Percentiles rank a stretch among this genome's conserved stretches.
Conservation (phyloP, 2,888 invertebrate genomes). For the Pyrochroa serraticornis region DNA sequence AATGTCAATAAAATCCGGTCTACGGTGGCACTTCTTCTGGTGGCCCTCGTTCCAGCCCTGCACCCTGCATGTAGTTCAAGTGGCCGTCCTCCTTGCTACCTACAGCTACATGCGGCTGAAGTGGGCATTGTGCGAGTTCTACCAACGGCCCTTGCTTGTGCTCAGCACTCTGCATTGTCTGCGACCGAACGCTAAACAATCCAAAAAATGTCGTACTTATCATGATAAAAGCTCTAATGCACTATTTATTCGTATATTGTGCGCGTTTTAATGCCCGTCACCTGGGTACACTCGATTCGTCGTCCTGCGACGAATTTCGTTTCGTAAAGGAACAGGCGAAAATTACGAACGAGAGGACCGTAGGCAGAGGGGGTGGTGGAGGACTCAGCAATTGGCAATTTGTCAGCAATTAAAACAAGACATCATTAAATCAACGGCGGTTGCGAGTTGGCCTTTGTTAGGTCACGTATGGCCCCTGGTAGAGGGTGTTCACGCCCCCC, state of each 20-base stretch:
- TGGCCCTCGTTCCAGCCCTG: slow-evolving; percentile 6
- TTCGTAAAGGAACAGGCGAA: background rate
- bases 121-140: slow-evolving; percentile 45
- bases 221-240: slow-evolving; percentile 49
- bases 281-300: slow-evolving; percentile 13
- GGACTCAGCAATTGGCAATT: slow-evolving; percentile 55
- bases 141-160: slow-evolving; percentile 35
- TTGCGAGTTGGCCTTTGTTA: slow-evolving; percentile 57
- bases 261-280: slow-evolving; percentile 26
- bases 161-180: slow-evolving; percentile 42
- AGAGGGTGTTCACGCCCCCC: slow-evolving; percentile 27
- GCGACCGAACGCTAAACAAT: slow-evolving; percentile 40
- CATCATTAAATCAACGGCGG: slow-evolving; percentile 59
- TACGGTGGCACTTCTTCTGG: slow-evolving; percentile 5
- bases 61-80: slow-evolving; percentile 35
- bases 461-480: slow-evolving; percentile 56
- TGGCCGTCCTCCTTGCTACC: slow-evolving; percentile 47
- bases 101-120: slow-evolving; percentile 47
- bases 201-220: slow-evolving; percentile 47
- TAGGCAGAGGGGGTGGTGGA: background rate
- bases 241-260: slow-evolving; percentile 44
- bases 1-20: background rate
- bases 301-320: too few species aligned
- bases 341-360: background rate
- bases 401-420: slow-evolving; percentile 61